Evolutionary conservation across 2,888 invertebrate genomes (phyloP).

Genomic region (Myathropa florea): DNA sequence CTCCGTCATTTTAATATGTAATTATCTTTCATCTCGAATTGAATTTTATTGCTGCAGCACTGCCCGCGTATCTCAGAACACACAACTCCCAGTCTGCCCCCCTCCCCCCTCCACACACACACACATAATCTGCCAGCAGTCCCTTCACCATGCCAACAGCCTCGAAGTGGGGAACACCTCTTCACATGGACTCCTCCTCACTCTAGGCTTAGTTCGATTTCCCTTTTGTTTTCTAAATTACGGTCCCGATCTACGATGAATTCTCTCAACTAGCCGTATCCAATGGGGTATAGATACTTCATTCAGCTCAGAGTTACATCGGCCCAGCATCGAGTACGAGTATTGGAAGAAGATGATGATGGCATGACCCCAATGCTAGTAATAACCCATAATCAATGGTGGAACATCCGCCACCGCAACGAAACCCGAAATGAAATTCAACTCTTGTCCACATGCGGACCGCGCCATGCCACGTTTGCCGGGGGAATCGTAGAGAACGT

Average conservation of each 20-base stretch:
- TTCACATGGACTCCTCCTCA: slow-evolving; percentile 7
- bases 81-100: too few relatives aligned
- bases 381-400: slow-evolving; percentile 70
- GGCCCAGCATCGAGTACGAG: slow-evolving; percentile 1
- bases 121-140: slow-evolving; percentile 12
- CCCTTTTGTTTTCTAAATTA: slow-evolving; percentile 45
- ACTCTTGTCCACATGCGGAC: slow-evolving; percentile 18
- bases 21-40: slow-evolving; percentile 71
- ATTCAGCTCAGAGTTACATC: slow-evolving; percentile 21
- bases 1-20: slow-evolving; percentile 69
- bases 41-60: slow-evolving; percentile 66
- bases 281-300: slow-evolving; percentile 45
- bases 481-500: background rate
- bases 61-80: slow-evolving; percentile 61
- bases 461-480: background rate
- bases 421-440: slow-evolving; percentile 51
- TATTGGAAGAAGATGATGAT: slow-evolving; percentile 61
- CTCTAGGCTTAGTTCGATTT: slow-evolving; percentile 45
- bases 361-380: slow-evolving; percentile 69
- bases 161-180: slow-evolving; percentile 10
- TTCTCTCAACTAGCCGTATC: slow-evolving; percentile 53
- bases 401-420: slow-evolving; percentile 71
- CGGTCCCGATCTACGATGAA: slow-evolving; percentile 50
- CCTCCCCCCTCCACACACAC: slow-evolving; percentile 22
- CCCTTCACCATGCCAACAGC: slow-evolving; percentile 5